phyloP scores from a whole-genome alignment of 2,888 invertebrate genomes.

The Mesorhabditis sp. region DNA sequence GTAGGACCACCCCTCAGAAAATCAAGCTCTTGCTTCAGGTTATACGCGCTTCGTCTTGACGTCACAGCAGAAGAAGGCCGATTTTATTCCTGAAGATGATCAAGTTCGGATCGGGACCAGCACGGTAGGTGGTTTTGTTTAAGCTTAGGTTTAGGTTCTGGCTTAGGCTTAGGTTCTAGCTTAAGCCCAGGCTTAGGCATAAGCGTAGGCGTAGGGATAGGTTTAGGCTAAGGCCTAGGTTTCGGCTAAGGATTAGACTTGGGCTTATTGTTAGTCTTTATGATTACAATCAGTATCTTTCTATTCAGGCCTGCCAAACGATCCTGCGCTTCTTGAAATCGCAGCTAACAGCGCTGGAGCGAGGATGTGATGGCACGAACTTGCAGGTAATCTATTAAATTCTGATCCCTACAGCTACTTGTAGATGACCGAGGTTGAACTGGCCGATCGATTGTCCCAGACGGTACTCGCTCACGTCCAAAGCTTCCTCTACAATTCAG shows the following conservation, averaged over 20 bases:
- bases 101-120: slow-evolving; percentile 27
- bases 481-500: slow-evolving; percentile 43
- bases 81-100: slow-evolving; percentile 69
- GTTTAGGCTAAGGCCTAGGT: no score
- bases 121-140: slow-evolving; percentile 8
- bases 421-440: neutral
- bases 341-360: slow-evolving; percentile 25
- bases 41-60: slow-evolving; percentile 86
- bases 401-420: neutral
- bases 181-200: no score
- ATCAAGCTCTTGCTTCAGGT: slow-evolving; percentile 61
- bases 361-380: slow-evolving; percentile 77
- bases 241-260: no score
- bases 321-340: slow-evolving; percentile 78
- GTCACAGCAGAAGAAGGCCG: slow-evolving; percentile 88
- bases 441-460: neutral
- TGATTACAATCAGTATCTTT: neutral
- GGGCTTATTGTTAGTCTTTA: no score
- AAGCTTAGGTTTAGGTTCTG: neutral
- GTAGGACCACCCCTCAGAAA: neutral
- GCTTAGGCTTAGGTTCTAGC: no score
- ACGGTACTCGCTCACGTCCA: neutral
- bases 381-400: slow-evolving; percentile 64
- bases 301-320: slow-evolving; percentile 50
- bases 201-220: no score